A percentile compares a stretch with the other conserved stretches of the same genome.
phyloP scores from a whole-genome alignment of 2,797 vertebrate species.

The Gymnopithys bicolor region DNA sequence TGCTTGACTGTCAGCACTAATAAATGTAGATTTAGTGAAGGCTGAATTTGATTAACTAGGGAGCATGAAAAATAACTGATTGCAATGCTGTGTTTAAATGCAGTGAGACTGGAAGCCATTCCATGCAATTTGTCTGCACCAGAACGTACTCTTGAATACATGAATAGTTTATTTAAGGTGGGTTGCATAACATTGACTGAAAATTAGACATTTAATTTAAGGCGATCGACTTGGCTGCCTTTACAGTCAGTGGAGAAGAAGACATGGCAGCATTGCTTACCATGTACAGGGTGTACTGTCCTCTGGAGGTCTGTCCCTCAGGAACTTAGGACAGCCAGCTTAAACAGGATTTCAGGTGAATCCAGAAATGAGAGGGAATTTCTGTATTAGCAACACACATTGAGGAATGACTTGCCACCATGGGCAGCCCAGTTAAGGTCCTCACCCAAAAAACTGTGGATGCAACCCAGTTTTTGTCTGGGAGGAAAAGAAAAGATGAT shows the following conservation, averaged over 20 bases:
- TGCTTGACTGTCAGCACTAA: constrained; percentile 37
- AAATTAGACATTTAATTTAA: background rate
- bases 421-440: background rate
- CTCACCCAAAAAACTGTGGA: background rate
- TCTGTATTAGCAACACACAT: background rate
- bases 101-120: constrained; percentile 6
- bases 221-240: background rate
- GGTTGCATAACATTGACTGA: background rate
- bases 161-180: constrained; percentile 17
- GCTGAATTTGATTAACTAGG: background rate
- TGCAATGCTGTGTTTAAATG: constrained; percentile 47
- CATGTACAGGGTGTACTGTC: background rate
- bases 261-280: background rate
- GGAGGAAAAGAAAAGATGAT: background rate
- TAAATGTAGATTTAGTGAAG: constrained; percentile 22
- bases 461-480: background rate
- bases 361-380: background rate
- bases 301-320: background rate
- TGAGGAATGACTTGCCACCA: background rate
- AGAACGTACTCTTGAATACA: constrained; percentile 6
- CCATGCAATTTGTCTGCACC: background rate
- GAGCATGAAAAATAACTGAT: constrained; percentile 34
- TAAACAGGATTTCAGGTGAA: background rate
- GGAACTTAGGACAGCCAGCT: background rate
- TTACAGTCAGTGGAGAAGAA: background rate